Evolutionary conservation across 1,140 invertebrate species (phyloP).

Genomic region (Ridgeia piscesae): DNA sequence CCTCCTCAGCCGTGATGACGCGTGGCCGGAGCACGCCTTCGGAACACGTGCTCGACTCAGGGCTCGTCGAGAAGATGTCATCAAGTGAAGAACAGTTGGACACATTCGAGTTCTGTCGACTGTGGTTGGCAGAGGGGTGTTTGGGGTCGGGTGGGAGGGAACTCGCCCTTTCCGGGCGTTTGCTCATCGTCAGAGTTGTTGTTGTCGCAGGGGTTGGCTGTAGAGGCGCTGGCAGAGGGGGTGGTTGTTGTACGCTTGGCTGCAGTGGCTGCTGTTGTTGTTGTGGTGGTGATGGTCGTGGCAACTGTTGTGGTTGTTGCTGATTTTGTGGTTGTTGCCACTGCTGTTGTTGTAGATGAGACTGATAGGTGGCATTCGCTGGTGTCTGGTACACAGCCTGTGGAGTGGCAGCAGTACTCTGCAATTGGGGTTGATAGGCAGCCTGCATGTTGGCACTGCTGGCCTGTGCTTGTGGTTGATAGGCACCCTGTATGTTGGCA

Average conservation of each 20-base stretch:
- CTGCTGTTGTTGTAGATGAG: not conserved
- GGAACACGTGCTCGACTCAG: constrained; percentile 64
- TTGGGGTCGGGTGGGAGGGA: constrained; percentile 15
- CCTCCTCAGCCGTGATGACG: constrained; percentile 51
- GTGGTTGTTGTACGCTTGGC: constrained; percentile 25
- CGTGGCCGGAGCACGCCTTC: constrained; percentile 37
- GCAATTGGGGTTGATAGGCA: not conserved
- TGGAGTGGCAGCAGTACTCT: constrained; percentile 2
- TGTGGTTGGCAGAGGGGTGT: constrained; percentile 4
- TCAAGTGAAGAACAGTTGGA: constrained; percentile 50
- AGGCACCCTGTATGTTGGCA: not conserved
- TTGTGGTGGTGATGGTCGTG: constrained; percentile 20
- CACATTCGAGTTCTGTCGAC: constrained; percentile 34
- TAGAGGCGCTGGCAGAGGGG: constrained; percentile 18
- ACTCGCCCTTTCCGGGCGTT: constrained; percentile 14
- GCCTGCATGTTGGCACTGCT: not conserved
- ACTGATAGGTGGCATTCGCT: not conserved
- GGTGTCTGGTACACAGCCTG: not conserved
- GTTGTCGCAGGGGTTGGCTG: constrained; percentile 24
- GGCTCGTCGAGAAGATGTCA: constrained; percentile 66
- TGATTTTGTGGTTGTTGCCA: not conserved
- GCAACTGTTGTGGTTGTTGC: not conserved
- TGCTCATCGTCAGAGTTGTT: constrained; percentile 22
- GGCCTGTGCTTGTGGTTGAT: not conserved
- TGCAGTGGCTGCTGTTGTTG: constrained; percentile 26